Percentiles rank a stretch among this genome's conserved stretches.
Evolutionary conservation across 2,113 vertebrate species (phyloP).

Genomic region (Acrocephalus arundinaceus): DNA sequence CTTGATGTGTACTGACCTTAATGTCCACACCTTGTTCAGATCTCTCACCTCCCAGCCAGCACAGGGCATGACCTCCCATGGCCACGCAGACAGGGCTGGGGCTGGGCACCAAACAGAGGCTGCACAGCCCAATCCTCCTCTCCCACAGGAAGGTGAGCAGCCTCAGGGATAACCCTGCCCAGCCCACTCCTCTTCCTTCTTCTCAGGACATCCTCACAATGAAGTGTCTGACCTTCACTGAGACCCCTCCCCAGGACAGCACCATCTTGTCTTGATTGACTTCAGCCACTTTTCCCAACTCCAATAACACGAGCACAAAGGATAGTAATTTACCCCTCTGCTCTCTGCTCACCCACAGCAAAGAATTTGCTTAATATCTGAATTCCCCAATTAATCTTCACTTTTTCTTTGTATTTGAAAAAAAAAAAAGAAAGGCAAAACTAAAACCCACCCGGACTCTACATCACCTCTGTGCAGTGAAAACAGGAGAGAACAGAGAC

Average conservation of each 20-base stretch:
- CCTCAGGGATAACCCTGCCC: not conserved
- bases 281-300: not conserved
- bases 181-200: not conserved
- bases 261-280: not conserved
- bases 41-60: not conserved
- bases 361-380: not conserved
- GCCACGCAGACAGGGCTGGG: not conserved
- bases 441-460: not conserved
- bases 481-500: not conserved
- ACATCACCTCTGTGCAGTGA: not conserved
- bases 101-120: not conserved
- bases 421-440: accelerated
- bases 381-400: not conserved
- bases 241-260: not conserved
- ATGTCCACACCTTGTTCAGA: not conserved
- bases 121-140: not conserved
- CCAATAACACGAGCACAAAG: accelerated
- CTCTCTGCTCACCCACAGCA: not conserved
- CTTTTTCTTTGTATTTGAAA: not conserved
- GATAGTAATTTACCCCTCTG: not conserved
- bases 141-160: not conserved
- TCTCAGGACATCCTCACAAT: not conserved
- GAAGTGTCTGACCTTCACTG: not conserved
- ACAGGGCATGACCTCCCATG: not conserved
- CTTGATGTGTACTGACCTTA: not conserved